Evolutionary conservation across 2,888 invertebrate genomes (phyloP).

Genomic region (Malthinus seriepunctatus): DNA sequence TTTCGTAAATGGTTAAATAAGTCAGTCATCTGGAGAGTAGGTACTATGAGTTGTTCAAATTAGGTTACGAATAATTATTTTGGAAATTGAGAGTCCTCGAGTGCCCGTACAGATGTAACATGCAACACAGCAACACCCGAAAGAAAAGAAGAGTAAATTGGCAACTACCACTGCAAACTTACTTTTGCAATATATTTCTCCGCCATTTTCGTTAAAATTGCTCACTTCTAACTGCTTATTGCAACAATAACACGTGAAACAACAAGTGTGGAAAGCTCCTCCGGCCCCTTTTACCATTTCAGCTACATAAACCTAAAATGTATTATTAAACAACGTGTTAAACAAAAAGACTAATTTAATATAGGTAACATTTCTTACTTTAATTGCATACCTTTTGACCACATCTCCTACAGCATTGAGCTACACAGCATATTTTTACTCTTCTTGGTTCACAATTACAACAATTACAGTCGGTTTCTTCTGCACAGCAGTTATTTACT

Average conservation of each 20-base stretch:
- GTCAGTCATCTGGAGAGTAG: no score
- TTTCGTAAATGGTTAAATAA: no score
- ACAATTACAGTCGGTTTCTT: no score
- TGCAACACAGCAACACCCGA: no score
- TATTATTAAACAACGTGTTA: background rate
- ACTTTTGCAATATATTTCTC: constrained; percentile 60
- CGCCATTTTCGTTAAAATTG: constrained; percentile 55
- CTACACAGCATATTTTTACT: constrained; percentile 25
- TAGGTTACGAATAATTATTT: no score
- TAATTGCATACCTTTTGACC: constrained; percentile 47
- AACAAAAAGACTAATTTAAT: background rate
- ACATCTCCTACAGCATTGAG: constrained; percentile 50
- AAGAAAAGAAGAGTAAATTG: no score
- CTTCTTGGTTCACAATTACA: constrained; percentile 36
- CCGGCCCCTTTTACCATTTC: constrained; percentile 53
- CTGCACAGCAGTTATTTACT: no score
- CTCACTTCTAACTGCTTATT: constrained; percentile 56
- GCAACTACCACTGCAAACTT: constrained; percentile 36
- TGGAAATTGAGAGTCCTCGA: no score
- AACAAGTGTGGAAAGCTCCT: constrained; percentile 56
- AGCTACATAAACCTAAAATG: constrained; percentile 48
- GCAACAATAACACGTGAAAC: constrained; percentile 59
- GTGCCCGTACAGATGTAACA: no score
- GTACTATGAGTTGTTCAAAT: no score
- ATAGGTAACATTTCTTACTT: no score